Evolutionary conservation across 2,888 invertebrate species (phyloP), one percentile per base, ranked within the genome.

Genomic region (Smittia aterrima): DNA sequence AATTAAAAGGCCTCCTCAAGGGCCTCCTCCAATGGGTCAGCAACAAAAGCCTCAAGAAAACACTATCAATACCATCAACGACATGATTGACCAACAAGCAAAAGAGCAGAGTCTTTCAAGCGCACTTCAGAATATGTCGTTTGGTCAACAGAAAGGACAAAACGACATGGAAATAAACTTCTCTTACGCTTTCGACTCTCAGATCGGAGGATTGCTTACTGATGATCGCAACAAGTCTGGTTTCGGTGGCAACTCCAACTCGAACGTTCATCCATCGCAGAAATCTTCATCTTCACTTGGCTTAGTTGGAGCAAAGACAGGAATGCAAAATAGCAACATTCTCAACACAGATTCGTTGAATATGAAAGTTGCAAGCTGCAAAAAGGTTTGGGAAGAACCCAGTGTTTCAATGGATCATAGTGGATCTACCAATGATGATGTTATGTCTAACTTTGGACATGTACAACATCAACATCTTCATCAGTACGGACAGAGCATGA

Each of bases 351-450:
- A 95, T 47, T 96, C 96, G 83, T 87, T 96, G 77, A 95, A 95
- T 84, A 88, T 93, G 84, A 96, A 96, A 85, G 96, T 96, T 78
- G 95, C 95, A 41, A 93, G 95, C 77, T 96, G 96, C 62, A 96
- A 96, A 83, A 81, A 85, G 79, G 91, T 92, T 18, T 93, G 93
- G 93, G 93, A 93, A 79, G 87, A 82, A 76, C 84, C 86, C 11
- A 88, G 89, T 16, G 87, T 89, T 0, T 89, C 88, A 18, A 87
- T 87, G 20, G 90, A 90, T 79, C 86, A 86, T 77, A 82, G 83
- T 74, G 53, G 47, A 1, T 38, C 67, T 22, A 62, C 32, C 20
- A 22, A 18, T 71, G 72, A 58, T 62, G 67, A 58, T 62, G 73
- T 58, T 3, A 77, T 76, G n/a, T 76, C 78, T 16, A 79, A 77